Evolutionary conservation across 2,113 vertebrate species (phyloP).

Genomic region (Sardina pilchardus): DNA sequence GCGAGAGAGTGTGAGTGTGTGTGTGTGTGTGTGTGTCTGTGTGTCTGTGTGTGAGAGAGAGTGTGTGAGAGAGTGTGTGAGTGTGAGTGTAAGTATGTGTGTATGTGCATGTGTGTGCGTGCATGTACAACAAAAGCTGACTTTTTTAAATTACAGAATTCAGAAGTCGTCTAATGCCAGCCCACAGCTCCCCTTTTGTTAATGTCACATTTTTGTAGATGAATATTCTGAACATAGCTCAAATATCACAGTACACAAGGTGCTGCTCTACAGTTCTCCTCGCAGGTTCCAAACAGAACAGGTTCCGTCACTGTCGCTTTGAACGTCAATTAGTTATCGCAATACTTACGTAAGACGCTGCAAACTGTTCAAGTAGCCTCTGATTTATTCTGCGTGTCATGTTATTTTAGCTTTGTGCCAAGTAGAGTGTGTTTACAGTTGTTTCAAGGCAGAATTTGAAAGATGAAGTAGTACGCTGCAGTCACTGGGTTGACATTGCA

Average conservation of each 20-base stretch:
- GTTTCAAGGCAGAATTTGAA: neutral
- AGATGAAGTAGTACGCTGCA: neutral
- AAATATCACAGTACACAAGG: neutral
- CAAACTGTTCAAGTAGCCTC: neutral
- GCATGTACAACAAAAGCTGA: neutral
- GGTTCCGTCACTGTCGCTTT: neutral
- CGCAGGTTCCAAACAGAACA: neutral
- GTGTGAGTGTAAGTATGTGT: neutral
- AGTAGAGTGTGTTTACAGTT: neutral
- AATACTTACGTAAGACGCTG: neutral
- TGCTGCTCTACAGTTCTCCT: neutral
- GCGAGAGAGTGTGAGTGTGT: neutral
- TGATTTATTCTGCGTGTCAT: neutral
- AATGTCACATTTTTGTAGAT: neutral
- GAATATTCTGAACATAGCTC: neutral
- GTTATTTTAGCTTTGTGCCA: neutral
- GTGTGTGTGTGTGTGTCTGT: slow-evolving; percentile 1
- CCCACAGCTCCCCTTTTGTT: neutral
- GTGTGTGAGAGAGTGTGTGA: too few relatives aligned
- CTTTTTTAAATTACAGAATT: neutral
- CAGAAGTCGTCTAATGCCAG: neutral
- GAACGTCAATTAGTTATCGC: neutral
- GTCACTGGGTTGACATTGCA: neutral
- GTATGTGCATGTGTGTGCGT: too few relatives aligned
- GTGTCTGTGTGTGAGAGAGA: neutral